Conservation (phyloP, 2,888 invertebrate species). For the Cephonodes hylas region DNA sequence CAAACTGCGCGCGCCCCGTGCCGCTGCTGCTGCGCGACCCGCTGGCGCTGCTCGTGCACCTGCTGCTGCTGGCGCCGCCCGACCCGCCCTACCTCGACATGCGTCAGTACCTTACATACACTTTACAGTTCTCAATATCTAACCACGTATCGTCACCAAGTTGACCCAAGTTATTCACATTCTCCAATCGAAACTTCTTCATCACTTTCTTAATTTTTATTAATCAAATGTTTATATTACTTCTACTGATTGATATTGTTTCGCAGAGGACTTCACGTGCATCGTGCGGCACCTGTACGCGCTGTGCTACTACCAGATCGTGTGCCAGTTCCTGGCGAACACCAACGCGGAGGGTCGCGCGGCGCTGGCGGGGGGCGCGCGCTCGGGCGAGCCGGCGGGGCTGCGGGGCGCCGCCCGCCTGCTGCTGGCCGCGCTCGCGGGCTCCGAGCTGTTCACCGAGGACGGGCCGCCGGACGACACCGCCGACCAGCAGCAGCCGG, state of each 20-base stretch:
- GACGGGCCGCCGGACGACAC: conserved; percentile 64
- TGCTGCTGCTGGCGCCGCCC: conserved; percentile 91
- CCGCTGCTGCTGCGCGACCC: conserved; percentile 94
- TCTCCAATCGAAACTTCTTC: not conserved
- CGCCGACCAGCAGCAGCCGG: conserved; percentile 28
- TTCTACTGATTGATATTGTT: too few species aligned
- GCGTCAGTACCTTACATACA: conserved; percentile 82
- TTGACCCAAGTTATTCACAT: not conserved
- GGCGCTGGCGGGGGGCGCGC: conserved; percentile 50
- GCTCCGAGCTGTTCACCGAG: conserved; percentile 82
- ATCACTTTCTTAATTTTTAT: too few species aligned
- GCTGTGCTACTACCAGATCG: conserved; percentile 93
- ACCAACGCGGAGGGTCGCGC: conserved; percentile 84
- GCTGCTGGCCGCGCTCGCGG: conserved; percentile 56
- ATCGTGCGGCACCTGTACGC: conserved; percentile 94
- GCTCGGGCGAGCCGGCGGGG: conserved; percentile 31
- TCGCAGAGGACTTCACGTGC: conserved; percentile 93
- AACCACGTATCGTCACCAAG: not conserved
- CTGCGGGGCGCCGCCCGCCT: conserved; percentile 42
- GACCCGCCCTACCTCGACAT: conserved; percentile 86
- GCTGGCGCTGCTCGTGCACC: conserved; percentile 91
- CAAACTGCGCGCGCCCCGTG: conserved; percentile 60
- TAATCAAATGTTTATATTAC: not conserved
- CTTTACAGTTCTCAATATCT: not conserved
- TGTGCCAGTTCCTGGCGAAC: conserved; percentile 88